Base-by-base conservation (phyloP, 2,888 invertebrate species). In the Oxycera nigricornis region DNA sequence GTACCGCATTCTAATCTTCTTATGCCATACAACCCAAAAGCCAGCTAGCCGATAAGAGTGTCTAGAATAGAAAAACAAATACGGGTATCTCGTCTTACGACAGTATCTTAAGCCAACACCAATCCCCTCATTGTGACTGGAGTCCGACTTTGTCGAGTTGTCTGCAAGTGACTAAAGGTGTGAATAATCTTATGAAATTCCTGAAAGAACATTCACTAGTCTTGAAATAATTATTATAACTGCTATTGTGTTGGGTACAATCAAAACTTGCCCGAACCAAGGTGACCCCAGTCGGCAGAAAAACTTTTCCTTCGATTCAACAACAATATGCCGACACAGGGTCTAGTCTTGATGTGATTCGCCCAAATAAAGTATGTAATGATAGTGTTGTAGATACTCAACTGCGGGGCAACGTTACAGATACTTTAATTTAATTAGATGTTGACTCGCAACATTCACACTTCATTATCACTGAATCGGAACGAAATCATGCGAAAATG, bases 341-440 rank as follows among this genome's bases (percentile, higher is more conserved):
- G 59, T 59, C 59, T 59, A 59, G 59, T 30, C 30, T 22, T 9
- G 52, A 4, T 4, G 24, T 46, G 2, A 22, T 55, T 55, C 59
- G 28, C 28, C n/a, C 11, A 55, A 22, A 3, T 24, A 7, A n/a
- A 6, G 17, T 22, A 2, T n/a, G 11, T 7, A 55, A 24, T 20
- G n/a, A 55, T 55, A 22, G 24, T 14, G 22, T n/a, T 2, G 6
- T 22, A n/a, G 59, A 59, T 14, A 59, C 14, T 4, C 46, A 11
- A 46, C 14, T 14, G 4, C 24, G 4, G 22, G 30, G 11, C 59
- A 59, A 28, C 9, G 22, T 22, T 50, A 55, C 1, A 14, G 55
- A 55, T 22, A 59, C 59, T 20, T 59, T 30, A 59, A 59, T 59
- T 59, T 24, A 59, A 59, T 59, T 59, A 59, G 59, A 26, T 11